Evolutionary conservation across 2,797 vertebrate species (phyloP), one percentile per base, ranked within the genome.

Genomic region (Podarcis lilfordi): DNA sequence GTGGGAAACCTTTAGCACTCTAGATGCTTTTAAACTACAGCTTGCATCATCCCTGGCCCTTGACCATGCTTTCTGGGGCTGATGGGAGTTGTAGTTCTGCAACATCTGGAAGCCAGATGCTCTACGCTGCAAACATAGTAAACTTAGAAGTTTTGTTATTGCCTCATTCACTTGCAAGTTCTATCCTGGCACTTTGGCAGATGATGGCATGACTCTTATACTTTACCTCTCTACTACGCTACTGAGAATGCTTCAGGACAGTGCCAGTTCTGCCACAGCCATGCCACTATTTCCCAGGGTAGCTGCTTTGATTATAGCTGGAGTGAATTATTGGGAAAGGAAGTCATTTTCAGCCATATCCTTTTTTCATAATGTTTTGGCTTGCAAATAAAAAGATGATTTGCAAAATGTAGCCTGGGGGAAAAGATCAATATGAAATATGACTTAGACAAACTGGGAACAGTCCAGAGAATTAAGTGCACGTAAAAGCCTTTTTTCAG

Each of bases 331-430:
- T 45, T 74, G 37, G 1, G 29, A 71, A 35, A 21, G 75, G 40
- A 72, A 8, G 79, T 55, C 43, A 8, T 90, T 90, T 86, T 87
- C 87, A 3, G 4, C 71, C 90, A n/a, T 19, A 76, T 82, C 32
- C 55, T 71, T 78, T 7, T 84, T 3, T 80, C 77, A 21, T n/a
- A 86, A 76, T 15, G 8, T 92, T 89, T 87, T 55, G 23, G 29
- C 86, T 71, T 77, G n/a, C 80, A 40, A 43, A 82, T 87, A 45
- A 3, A 76, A 85, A 79, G 0, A 64, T 76, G 7, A 82, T 91
- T 91, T 90, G 17, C 40, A 82, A 77, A 77, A 32, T 82, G 27
- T 64, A 50, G 61, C 23, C 45, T 32, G 25, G n/a, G 13, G 15
- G 3, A 8, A 25, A n/a, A 61, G 64, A 72, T 80, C 80, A 55